Percentiles rank a stretch among this genome's conserved stretches.
Conservation (phyloP, 2,888 invertebrate genomes). For the Colostygia pectinataria region DNA sequence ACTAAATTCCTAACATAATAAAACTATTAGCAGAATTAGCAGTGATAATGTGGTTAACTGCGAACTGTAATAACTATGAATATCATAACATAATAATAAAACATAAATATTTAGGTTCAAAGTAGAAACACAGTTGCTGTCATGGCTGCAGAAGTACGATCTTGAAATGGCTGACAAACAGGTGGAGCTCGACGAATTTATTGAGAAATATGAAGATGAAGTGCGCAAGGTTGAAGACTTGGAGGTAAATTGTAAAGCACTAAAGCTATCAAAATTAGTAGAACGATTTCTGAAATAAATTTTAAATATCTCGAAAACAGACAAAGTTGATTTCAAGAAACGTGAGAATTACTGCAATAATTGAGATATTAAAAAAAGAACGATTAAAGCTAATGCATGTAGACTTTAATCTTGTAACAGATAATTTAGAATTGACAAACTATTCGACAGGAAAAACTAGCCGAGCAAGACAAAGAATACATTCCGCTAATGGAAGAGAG, state of each 20-base stretch:
- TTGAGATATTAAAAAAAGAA: no score
- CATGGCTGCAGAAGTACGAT: slow-evolving; percentile 84
- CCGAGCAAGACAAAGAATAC: slow-evolving; percentile 81
- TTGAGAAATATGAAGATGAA: slow-evolving; percentile 77
- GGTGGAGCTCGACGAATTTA: slow-evolving; percentile 75
- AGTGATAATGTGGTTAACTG: no score
- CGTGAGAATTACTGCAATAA: no score
- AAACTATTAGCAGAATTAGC: not conserved
- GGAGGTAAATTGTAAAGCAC: slow-evolving; percentile 50
- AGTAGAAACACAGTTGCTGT: slow-evolving; percentile 81
- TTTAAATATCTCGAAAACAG: not conserved
- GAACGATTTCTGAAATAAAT: not conserved
- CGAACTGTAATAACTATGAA: no score
- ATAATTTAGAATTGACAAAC: not conserved
- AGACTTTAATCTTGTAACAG: no score
- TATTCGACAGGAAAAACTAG: slow-evolving; percentile 61
- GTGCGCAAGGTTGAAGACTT: slow-evolving; percentile 65
- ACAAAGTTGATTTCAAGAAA: no score
- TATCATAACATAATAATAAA: no score
- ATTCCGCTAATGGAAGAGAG: slow-evolving; percentile 82
- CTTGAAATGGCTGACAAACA: slow-evolving; percentile 83
- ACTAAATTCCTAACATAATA: not conserved
- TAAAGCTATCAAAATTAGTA: not conserved
- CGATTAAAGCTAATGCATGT: no score
- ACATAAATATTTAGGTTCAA: slow-evolving; percentile 73